phyloP scores from a whole-genome alignment of 1,140 invertebrate species.

The Octopus sinensis region DNA sequence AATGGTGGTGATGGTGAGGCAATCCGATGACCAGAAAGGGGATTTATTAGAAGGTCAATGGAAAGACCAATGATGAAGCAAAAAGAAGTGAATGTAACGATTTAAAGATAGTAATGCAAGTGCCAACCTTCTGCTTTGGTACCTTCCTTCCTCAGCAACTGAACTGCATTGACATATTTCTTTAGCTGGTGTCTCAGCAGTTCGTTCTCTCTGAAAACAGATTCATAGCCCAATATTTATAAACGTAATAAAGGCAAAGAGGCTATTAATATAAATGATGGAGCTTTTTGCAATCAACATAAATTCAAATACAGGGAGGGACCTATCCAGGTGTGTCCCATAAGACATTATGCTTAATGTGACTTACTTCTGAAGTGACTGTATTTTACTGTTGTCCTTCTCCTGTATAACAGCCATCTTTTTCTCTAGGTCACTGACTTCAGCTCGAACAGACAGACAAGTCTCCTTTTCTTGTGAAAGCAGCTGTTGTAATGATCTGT shows the following conservation, averaged over 20 bases:
- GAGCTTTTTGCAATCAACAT: too few species aligned
- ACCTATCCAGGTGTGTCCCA: too few species aligned
- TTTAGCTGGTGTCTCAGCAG: slow-evolving; percentile 81
- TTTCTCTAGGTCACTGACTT: slow-evolving; percentile 57
- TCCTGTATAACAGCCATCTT: slow-evolving; percentile 54
- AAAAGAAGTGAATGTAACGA: background rate
- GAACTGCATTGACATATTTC: slow-evolving; percentile 85
- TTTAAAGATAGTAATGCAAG: background rate
- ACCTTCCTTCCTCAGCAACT: slow-evolving; percentile 68
- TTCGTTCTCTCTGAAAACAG: slow-evolving; percentile 73
- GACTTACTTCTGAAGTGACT: slow-evolving; percentile 57
- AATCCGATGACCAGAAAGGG: too few species aligned
- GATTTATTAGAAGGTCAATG: too few species aligned
- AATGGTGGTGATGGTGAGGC: too few species aligned
- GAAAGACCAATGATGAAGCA: background rate
- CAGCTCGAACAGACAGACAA: slow-evolving; percentile 51
- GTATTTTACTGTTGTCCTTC: slow-evolving; percentile 56
- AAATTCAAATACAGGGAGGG: too few species aligned
- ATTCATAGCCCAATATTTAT: too few species aligned
- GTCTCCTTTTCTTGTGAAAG: slow-evolving; percentile 59
- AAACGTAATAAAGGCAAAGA: too few species aligned
- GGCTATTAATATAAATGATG: too few species aligned
- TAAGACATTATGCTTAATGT: too few species aligned
- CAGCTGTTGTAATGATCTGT: slow-evolving; percentile 48
- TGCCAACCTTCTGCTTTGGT: slow-evolving; percentile 36